Base-by-base conservation (phyloP, 2,113 vertebrate genomes). In the Takifugu flavidus region DNA sequence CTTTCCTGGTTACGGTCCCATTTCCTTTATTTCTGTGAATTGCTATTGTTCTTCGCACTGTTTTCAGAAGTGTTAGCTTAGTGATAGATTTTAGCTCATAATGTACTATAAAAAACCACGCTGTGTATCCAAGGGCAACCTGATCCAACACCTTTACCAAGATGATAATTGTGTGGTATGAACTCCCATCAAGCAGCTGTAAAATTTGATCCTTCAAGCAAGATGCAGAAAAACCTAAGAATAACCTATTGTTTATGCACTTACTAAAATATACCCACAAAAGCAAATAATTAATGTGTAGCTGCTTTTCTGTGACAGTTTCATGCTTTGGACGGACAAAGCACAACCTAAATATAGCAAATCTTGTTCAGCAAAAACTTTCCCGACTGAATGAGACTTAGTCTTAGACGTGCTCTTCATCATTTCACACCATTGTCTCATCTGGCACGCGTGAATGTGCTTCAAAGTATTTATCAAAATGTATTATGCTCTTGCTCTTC, bases 381-480 rank as follows among this genome's bases (percentile, higher is more conserved):
- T 62, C 28, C 25, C 29, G 46, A 39, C 28, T 42, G 53, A 49
- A 25, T 28, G 61, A 31, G 34, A 50, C 26, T 10, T 58, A 43
- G 13, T 20, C 5, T 5, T 53, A 59, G 45, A 34, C n/a, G 25
- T 13, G 15, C 8, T 0, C 50, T 50, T 47, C 28, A 25, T 49
- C 59, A 25, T 62, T 67, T 71, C 42, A 55, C 47, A 56, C 49
- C 29, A 70, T 79, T 69, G 77, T 82, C 66, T 70, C 50, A 56
- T 69, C 56, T 70, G 75, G 45, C 78, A 68, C 53, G 25, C 73
- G 28, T 63, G 28, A 68, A 56, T 59, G 59, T 65, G 29, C 66
- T 49, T 26, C 49, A 47, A 66, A 27, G 55, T 59, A 53, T 74
- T 75, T 60, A 77, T 67, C 55, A 59, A 56, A 8, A 39, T n/a